These are phyloP conservation scores for Hemithea aestivaria DNA, from an alignment of 2,888 invertebrate species.

Conservation along the genomic window DNA sequence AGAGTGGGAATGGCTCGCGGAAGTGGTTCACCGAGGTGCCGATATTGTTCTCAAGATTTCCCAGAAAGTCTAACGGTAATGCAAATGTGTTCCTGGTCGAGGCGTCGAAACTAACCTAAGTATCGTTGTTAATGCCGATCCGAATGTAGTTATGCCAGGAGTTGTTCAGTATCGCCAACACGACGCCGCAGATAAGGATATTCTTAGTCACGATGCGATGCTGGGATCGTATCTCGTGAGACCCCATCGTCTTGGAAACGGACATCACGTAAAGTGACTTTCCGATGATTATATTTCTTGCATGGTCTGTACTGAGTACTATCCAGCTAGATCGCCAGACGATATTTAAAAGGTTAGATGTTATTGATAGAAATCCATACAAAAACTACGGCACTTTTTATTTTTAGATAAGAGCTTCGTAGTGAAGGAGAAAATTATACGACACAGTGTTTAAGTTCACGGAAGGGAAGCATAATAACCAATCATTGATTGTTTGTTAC, in stretches of 20 bases:
- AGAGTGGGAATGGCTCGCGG: slow-evolving; percentile 40
- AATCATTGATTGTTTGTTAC: too few species aligned
- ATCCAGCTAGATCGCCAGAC: too few species aligned
- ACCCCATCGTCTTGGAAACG: slow-evolving; percentile 20
- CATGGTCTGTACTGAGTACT: too few species aligned
- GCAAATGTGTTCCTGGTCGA: slow-evolving; percentile 68
- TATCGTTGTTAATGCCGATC: slow-evolving; percentile 55
- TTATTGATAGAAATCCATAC: too few species aligned
- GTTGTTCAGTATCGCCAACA: slow-evolving; percentile 51
- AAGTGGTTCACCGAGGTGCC: slow-evolving; percentile 42
- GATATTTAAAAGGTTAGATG: too few species aligned
- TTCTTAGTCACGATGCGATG: slow-evolving; percentile 61
- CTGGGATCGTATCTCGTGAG: slow-evolving; percentile 48
- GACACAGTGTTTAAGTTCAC: too few species aligned
- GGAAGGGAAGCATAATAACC: too few species aligned
- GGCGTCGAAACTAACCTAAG: slow-evolving; percentile 44
- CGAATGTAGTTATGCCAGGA: slow-evolving; percentile 48
- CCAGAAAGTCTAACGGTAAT: slow-evolving; percentile 66
- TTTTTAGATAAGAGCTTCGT: too few species aligned
- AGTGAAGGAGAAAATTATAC: too few species aligned
- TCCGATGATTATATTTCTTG: slow-evolving; percentile 22
- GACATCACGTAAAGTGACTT: slow-evolving; percentile 30
- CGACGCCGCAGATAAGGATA: slow-evolving; percentile 63
- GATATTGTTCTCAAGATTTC: slow-evolving; percentile 60
- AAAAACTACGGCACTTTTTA: too few species aligned